Conservation (phyloP, 2,797 vertebrate species). For the Cirrhinus molitorella region DNA sequence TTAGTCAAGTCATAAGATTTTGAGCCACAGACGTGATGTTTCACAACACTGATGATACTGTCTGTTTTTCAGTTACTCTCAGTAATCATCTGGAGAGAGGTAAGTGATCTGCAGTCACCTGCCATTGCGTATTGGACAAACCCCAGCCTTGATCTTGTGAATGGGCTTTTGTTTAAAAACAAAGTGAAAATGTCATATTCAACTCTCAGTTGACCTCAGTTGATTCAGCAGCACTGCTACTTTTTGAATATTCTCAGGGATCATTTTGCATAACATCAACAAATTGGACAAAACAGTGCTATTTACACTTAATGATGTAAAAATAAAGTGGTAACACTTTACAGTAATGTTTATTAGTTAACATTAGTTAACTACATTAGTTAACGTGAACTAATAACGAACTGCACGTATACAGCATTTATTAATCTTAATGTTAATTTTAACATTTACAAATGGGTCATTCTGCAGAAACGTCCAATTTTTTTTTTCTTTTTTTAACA, state of each 20-base stretch:
- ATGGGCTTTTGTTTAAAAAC: background rate
- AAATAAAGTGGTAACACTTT: too few species aligned
- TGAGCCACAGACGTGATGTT: background rate
- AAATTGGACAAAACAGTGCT: background rate
- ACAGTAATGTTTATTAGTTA: too few species aligned
- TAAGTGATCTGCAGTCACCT: constrained; percentile 65
- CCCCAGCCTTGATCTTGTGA: background rate
- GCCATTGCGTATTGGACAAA: background rate
- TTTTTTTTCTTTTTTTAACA: too few species aligned
- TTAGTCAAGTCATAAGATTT: background rate
- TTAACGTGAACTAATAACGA: too few species aligned
- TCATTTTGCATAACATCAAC: background rate
- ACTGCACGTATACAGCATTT: too few species aligned
- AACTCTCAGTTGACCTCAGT: background rate
- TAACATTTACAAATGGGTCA: too few species aligned
- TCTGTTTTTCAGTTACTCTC: constrained; percentile 88
- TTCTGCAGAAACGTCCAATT: too few species aligned
- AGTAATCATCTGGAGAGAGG: constrained; percentile 91
- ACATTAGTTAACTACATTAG: too few species aligned
- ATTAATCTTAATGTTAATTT: too few species aligned
- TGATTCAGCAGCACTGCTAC: too few species aligned
- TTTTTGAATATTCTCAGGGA: too few species aligned
- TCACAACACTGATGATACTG: background rate
- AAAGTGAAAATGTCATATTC: background rate
- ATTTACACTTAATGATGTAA: background rate